Base-by-base conservation (phyloP, 2,888 invertebrate species). In the Drymonia ruficornis region DNA sequence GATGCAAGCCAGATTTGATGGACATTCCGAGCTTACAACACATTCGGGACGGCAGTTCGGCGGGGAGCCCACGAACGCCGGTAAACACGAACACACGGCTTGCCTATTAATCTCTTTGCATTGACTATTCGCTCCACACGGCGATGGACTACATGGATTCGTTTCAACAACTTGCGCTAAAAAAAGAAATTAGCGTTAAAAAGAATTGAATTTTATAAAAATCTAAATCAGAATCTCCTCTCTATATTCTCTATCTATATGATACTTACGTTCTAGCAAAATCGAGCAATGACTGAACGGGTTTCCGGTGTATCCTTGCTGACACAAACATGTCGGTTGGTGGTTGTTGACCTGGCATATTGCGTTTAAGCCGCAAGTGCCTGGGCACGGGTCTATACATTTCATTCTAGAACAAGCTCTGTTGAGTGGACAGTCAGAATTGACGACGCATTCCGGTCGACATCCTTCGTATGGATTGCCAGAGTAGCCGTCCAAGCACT, bases 401-500 rank as follows among this genome's bases (percentile, higher is more conserved):
- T 96, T 96, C 83, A 95, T 95, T 77, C 94, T 93, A 11, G 96
- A 93, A 76, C 96, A 96, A 18, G 96, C 96, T 72, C 89, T 94
- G 69, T 95, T 95, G 0, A 96, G 93, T 1, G 95, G 91, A 76
- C 96, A 96, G 75, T 96, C 96, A 0, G 95, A 94, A 83, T 96
- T 96, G 6, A 96, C 86, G 0, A 94, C 87, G 78, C 96, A 96
- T 86, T 96, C 96, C 9, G 96, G 96, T 57, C 96, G 93, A 78
- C 96, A 96, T 36, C 95, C 95, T 85, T 96, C 95, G 79, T 96
- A 96, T 9, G 97, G 96, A 86, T 97, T 96, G 60, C 97, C 97
- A 62, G 94, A 94, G 74, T 93, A 95, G 5, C 91, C 93, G 29
- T 94, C 93, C 47, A 93, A 81, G 72, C 96, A 96, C 55, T 95